Evolutionary conservation across 2,113 vertebrate genomes (phyloP), one percentile per base, ranked within the genome.

Genomic region (Gracilinanus agilis): DNA sequence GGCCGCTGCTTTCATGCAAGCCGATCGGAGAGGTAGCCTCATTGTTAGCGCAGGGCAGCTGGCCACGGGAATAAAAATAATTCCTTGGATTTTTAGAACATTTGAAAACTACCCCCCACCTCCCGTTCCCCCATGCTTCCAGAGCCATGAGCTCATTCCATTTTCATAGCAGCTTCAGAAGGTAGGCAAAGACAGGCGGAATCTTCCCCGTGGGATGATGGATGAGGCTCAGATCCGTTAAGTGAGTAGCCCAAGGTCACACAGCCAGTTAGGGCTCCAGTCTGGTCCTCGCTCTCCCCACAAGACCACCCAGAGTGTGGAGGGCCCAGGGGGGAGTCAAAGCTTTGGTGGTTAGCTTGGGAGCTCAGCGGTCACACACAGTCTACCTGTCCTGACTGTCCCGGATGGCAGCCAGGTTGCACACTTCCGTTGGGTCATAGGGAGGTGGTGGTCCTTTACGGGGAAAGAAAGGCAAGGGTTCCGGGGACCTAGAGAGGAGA

Each of bases 401-500:
- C 55, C 53, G 95, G 49, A 27, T 96, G 40, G 96, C 88, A 97
- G 96, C 96, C 96, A 97, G 96, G 95, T 92, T 21, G 11, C 1
- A 95, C 91, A 75, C 92, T 61, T 93, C 97, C 12, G 44, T 54
- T 92, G 93, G 93, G 90, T 61, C 92, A 53, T 9, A 53, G 93
- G 95, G 90, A 56, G 96, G 94, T 94, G 95, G 40, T 93, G 96
- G 96, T 96, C 97, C 97, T 97, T 97, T 97, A 97, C 96, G 96
- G 97, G 97, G 97, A 97, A 97, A 98, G 97, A 98, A 98, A 97
- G 90, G 97, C 97, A 98, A 97, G 97, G 92, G 96, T 98, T 97
- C 97, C 95, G 95, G 97, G 97, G 96, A 97, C 97, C 97, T 98
- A 97, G 97, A 97, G 97, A 92, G 97, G 96, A 98, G 95, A 98